A percentile compares a stretch with the other conserved stretches of the same genome.
Conservation (phyloP, 2,113 vertebrate genomes). For the Scopus umbretta region DNA sequence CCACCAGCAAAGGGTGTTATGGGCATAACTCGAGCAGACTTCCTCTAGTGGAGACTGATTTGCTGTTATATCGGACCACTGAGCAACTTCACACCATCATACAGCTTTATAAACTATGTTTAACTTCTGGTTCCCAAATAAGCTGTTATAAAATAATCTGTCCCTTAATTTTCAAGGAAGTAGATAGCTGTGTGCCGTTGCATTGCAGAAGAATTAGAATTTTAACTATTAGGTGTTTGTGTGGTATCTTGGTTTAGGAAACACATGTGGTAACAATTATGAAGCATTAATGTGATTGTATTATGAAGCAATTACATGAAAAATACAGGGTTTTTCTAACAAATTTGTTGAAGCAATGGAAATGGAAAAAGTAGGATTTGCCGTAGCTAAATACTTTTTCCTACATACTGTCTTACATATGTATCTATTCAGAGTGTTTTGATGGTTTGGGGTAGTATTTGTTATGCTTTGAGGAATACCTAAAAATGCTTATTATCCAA, state of each 20-base stretch:
- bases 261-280: background rate
- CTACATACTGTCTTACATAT: background rate
- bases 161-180: background rate
- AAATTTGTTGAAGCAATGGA: background rate
- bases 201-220: background rate
- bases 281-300: background rate
- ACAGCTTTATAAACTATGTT: background rate
- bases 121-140: background rate
- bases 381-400: background rate
- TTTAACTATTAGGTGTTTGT: background rate
- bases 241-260: background rate
- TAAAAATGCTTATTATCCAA: background rate
- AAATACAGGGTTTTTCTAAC: background rate
- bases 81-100: background rate
- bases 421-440: background rate
- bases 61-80: background rate
- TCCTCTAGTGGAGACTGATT: background rate
- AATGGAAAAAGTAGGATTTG: background rate
- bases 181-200: background rate
- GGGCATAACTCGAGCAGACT: background rate
- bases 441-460: background rate
- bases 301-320: background rate
- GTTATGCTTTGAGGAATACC: background rate
- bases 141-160: background rate
- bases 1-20: background rate